Evolutionary conservation across 2,113 vertebrate species (phyloP).

Genomic region (Phalacrocorax brasilianus): DNA sequence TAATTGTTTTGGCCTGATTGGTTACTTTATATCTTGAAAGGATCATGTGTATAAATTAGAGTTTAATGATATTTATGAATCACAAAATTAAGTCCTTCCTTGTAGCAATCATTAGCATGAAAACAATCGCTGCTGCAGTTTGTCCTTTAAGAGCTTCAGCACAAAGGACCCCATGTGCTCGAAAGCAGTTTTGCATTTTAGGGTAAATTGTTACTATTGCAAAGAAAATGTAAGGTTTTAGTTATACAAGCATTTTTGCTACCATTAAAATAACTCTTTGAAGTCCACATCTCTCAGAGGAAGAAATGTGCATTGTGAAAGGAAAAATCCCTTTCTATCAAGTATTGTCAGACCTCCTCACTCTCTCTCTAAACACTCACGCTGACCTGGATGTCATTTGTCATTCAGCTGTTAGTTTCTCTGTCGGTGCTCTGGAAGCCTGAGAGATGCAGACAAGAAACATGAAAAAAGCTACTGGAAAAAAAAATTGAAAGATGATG

Average conservation of each 20-base stretch:
- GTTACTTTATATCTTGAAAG: neutral
- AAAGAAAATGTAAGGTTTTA: neutral
- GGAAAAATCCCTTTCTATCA: neutral
- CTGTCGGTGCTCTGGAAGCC: neutral
- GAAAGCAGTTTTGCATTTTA: neutral
- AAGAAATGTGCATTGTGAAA: neutral
- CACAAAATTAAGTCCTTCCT: neutral
- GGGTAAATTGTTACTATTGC: neutral
- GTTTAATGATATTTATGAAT: neutral
- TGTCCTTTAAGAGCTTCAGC: neutral
- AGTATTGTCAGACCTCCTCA: neutral
- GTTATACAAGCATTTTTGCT: neutral
- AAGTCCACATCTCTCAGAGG: neutral
- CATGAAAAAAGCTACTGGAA: neutral
- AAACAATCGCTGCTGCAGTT: neutral
- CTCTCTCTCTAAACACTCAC: neutral
- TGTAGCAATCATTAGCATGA: neutral
- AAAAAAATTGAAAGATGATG: neutral
- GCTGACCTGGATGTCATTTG: neutral
- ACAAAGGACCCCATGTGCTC: neutral
- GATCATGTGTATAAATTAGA: neutral
- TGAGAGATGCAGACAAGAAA: neutral
- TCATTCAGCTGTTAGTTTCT: neutral
- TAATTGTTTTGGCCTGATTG: conserved; percentile 13
- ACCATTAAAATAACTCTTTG: neutral